These are phyloP conservation scores for Sussaba pulchella DNA, from an alignment of 2,888 invertebrate genomes.

Conservation along the genomic window DNA sequence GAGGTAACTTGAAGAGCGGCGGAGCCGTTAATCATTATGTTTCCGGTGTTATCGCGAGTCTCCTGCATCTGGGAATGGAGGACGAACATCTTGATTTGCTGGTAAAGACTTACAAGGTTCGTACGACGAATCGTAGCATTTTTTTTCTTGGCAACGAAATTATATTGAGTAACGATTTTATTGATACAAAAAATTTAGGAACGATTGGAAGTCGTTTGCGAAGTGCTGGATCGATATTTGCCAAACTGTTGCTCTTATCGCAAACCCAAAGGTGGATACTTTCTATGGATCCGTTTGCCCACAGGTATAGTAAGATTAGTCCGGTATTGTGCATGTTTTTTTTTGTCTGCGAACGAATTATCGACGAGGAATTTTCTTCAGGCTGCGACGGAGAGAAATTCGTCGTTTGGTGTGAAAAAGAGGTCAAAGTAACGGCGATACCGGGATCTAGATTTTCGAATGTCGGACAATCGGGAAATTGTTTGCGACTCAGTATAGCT, in stretches of 20 bases:
- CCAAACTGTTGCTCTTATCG: slow-evolving; percentile 84
- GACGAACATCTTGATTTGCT: slow-evolving; percentile 84
- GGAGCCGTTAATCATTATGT: slow-evolving; percentile 88
- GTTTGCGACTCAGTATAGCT: slow-evolving; percentile 85
- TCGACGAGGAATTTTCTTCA: no score
- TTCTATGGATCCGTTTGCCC: slow-evolving; percentile 87
- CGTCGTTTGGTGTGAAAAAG: slow-evolving; percentile 82
- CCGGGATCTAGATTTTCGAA: slow-evolving; percentile 84
- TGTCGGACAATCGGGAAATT: slow-evolving; percentile 80
- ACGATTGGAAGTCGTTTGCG: slow-evolving; percentile 84
- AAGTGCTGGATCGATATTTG: slow-evolving; percentile 83
- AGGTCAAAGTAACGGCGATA: slow-evolving; percentile 84
- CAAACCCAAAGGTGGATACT: slow-evolving; percentile 86
- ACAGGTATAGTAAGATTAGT: slow-evolving; percentile 70
- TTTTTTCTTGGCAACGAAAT: neutral
- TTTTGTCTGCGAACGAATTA: neutral
- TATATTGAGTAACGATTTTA: neutral
- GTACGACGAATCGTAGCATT: neutral
- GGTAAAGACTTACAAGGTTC: slow-evolving; percentile 81
- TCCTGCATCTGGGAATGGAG: slow-evolving; percentile 85
- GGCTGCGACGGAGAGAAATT: slow-evolving; percentile 82
- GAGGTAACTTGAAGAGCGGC: slow-evolving; percentile 86
- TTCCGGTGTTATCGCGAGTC: slow-evolving; percentile 85
- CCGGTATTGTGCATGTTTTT: neutral
- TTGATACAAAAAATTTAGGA: slow-evolving; percentile 74